phyloP scores from a whole-genome alignment of 2,113 vertebrate species.

The Crypturellus undulatus region DNA sequence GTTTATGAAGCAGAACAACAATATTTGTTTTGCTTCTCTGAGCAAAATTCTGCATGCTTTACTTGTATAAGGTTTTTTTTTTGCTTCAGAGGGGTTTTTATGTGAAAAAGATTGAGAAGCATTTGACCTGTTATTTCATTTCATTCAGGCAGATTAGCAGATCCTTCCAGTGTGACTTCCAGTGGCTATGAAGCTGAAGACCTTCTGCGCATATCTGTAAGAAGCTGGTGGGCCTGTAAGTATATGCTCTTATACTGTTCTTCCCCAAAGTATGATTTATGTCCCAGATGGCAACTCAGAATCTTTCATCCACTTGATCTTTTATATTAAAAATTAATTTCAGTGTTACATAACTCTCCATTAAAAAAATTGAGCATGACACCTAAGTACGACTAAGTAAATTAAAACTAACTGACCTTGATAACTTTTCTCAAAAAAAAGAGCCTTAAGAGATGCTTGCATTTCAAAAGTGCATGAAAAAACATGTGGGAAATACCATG shows the following conservation, averaged over 20 bases:
- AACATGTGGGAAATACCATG: not conserved
- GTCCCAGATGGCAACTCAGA: not conserved
- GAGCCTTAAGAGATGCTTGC: not conserved
- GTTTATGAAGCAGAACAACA: not conserved
- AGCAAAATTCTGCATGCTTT: not conserved
- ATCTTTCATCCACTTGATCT: not conserved
- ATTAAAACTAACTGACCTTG: not conserved
- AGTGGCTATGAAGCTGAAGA: constrained; percentile 67
- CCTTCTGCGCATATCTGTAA: constrained; percentile 61
- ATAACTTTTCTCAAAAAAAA: not conserved
- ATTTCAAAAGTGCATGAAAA: not conserved
- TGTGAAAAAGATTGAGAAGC: not conserved
- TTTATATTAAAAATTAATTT: not conserved
- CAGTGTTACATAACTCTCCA: not conserved
- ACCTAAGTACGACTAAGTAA: not conserved
- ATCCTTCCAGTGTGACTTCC: constrained; percentile 39
- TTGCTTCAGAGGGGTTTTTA: not conserved
- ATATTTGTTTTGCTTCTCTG: not conserved
- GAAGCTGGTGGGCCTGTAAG: constrained; percentile 85
- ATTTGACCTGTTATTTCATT: not conserved
- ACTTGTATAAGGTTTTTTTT: not conserved
- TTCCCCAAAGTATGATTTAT: not conserved
- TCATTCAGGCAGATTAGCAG: constrained; percentile 77
- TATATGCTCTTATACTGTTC: not conserved
- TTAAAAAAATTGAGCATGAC: not conserved